Conservation (phyloP, 2,797 vertebrate species). For the Anas flavirostris region DNA sequence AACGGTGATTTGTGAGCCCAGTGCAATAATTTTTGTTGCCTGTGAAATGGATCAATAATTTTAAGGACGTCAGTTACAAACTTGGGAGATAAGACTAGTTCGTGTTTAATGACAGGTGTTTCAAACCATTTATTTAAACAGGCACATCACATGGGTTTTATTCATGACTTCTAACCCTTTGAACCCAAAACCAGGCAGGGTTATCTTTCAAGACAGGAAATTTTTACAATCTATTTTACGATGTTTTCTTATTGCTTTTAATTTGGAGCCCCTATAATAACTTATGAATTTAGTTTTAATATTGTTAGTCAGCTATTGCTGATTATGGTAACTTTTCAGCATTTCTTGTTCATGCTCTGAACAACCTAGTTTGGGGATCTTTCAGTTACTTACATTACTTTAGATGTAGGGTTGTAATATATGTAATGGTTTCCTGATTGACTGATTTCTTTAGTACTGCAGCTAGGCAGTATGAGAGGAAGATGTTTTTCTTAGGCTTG, state of each 20-base stretch:
- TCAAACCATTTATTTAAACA: not conserved
- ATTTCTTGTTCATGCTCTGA: not conserved
- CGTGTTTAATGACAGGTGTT: slow-evolving; percentile 3
- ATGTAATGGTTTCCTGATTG: not conserved
- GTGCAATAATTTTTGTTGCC: slow-evolving; percentile 26
- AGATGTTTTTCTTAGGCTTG: not conserved
- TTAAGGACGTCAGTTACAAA: slow-evolving; percentile 2
- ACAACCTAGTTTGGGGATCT: not conserved
- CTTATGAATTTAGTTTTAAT: slow-evolving; percentile 23
- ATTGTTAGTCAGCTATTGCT: not conserved
- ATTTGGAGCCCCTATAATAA: not conserved
- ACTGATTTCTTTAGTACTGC: not conserved
- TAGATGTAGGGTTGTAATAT: not conserved
- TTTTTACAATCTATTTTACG: not conserved
- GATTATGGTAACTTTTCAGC: not conserved
- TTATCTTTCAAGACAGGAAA: not conserved
- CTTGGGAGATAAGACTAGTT: not conserved
- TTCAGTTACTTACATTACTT: not conserved
- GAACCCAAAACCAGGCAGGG: not conserved
- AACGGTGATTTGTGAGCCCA: slow-evolving; percentile 44
- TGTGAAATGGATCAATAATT: slow-evolving; percentile 57
- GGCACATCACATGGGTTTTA: not conserved
- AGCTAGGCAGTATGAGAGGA: not conserved
- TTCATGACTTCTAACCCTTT: not conserved
- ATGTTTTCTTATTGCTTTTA: not conserved